These are phyloP conservation scores for Drosophila limbata DNA, from an alignment of 2,888 invertebrate species.

Conservation along the genomic window DNA sequence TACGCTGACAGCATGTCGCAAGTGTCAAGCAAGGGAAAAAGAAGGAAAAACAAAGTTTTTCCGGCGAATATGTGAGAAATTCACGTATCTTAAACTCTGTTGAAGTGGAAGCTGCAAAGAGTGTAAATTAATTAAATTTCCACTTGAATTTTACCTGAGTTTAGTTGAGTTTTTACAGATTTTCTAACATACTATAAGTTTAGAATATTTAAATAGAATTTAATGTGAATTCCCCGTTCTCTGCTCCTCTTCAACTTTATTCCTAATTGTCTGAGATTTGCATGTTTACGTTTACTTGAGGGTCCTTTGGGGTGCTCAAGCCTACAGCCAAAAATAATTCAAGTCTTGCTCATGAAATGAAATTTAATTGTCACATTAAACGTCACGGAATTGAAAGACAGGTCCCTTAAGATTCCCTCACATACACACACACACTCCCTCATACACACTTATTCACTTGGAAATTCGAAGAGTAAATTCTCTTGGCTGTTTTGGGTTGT, in stretches of 20 bases:
- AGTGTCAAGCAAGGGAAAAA: constrained; percentile 40
- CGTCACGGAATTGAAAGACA: constrained; percentile 65
- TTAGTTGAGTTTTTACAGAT: background rate
- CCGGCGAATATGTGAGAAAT: constrained; percentile 21
- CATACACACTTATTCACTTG: constrained; percentile 3
- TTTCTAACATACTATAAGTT: background rate
- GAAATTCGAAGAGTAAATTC: constrained; percentile 47
- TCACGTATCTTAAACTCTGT: background rate
- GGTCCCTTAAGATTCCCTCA: constrained; percentile 58
- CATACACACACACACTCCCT: constrained; percentile 25
- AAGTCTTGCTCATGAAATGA: constrained; percentile 57
- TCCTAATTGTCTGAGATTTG: constrained; percentile 44
- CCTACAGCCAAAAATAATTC: constrained; percentile 46
- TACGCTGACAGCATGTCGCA: constrained; percentile 19
- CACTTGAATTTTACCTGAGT: background rate
- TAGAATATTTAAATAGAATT: background rate
- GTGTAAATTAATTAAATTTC: constrained; percentile 3
- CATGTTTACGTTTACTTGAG: constrained; percentile 31
- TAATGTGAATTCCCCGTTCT: background rate
- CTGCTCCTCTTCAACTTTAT: background rate
- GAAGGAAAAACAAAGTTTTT: background rate
- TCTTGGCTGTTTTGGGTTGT: constrained; percentile 44
- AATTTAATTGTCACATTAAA: constrained; percentile 79
- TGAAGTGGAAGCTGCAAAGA: background rate
- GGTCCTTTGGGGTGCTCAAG: constrained; percentile 44